These are phyloP conservation scores for Rhinoptilus africanus DNA, from an alignment of 2,113 vertebrate genomes.

Conservation along the genomic window DNA sequence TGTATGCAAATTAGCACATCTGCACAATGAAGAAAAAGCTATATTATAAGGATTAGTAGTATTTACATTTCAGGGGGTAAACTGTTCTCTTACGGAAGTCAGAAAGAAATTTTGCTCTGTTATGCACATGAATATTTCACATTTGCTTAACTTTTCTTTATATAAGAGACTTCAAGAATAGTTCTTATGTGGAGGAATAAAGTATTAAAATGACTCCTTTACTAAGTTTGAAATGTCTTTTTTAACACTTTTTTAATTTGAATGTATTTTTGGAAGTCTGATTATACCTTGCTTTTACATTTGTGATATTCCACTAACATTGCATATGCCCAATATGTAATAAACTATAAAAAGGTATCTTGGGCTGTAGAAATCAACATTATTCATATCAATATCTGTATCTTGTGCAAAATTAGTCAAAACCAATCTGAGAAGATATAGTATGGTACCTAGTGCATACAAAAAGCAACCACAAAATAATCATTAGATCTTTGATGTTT, in stretches of 20 bases:
- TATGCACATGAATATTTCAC: neutral
- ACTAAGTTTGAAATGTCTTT: neutral
- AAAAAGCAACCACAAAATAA: neutral
- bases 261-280: neutral
- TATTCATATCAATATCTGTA: neutral
- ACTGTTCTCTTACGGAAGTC: neutral
- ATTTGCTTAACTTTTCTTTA: neutral
- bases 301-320: neutral
- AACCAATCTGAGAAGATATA: rapidly evolving
- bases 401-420: neutral
- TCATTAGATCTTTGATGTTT: neutral
- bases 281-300: neutral
- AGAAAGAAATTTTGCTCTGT: neutral
- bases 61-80: neutral
- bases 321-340: neutral
- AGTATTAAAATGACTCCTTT: neutral
- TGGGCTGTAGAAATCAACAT: neutral
- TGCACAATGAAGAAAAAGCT: neutral
- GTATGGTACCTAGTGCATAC: neutral
- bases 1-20: neutral
- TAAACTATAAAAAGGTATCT: neutral
- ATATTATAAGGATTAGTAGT: neutral
- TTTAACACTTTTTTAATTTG: neutral
- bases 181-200: neutral
- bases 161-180: neutral